A percentile compares a stretch with the other conserved stretches of the same genome.
Evolutionary conservation across 92 coral and sea anemone species (phyloP).

Genomic region (Palythoa caribaeorum): DNA sequence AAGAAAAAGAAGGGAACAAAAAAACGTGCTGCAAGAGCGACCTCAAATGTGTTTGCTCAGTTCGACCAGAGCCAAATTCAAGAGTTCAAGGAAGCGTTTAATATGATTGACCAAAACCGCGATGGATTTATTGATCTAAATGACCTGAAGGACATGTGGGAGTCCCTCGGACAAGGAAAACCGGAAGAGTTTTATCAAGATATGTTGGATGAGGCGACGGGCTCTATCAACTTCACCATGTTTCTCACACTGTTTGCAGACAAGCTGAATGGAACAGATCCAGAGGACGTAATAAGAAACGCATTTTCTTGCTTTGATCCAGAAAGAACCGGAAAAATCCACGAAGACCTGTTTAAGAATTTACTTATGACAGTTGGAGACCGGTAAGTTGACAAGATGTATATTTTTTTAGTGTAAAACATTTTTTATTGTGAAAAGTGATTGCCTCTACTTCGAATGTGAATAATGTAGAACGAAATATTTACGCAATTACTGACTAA

Average conservation of each 20-base stretch:
- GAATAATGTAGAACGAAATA: too few species aligned
- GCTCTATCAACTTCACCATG: conserved; percentile 97
- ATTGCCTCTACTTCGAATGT: neutral
- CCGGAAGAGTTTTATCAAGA: conserved; percentile 77
- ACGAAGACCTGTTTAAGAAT: conserved; percentile 79
- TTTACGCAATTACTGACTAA: too few species aligned
- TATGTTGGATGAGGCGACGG: conserved; percentile 93
- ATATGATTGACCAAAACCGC: conserved; percentile 97
- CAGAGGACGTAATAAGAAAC: conserved; percentile 94
- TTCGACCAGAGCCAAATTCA: conserved; percentile 98
- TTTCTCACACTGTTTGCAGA: conserved; percentile 95
- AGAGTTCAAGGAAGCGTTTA: conserved; percentile 98
- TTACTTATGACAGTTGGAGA: conserved; percentile 89
- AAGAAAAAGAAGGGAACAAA: conserved; percentile 87
- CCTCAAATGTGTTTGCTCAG: conserved; percentile 97
- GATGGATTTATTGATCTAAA: conserved; percentile 95
- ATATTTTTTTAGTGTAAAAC: neutral
- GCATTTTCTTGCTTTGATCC: conserved; percentile 91
- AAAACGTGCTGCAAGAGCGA: conserved; percentile 96
- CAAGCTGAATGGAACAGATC: conserved; percentile 95
- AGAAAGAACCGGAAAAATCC: conserved; percentile 77
- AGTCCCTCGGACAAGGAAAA: conserved; percentile 88
- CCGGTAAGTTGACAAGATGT: conserved; percentile 65
- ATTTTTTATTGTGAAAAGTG: neutral
- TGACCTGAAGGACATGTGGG: conserved; percentile 92